phyloP scores from a whole-genome alignment of 2,797 vertebrate species.

The Gymnoscopelus braueri region DNA sequence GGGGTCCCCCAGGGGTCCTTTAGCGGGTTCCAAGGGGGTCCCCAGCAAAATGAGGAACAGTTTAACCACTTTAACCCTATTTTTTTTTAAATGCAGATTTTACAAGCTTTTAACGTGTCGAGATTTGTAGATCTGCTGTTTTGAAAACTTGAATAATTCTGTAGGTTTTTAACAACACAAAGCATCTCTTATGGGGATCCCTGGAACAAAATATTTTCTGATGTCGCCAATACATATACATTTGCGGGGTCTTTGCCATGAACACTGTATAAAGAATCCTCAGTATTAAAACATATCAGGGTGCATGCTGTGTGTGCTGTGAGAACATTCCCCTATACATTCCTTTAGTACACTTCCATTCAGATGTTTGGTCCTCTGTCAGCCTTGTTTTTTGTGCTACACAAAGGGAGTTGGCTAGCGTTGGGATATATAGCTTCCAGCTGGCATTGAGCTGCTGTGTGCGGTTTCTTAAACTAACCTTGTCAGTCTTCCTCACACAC shows the following conservation, averaged over 20 bases:
- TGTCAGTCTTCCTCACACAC: constrained; percentile 1
- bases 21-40: too few species aligned
- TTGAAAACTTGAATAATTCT: not conserved
- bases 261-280: too few species aligned
- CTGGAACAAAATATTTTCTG: too few species aligned
- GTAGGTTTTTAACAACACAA: not conserved
- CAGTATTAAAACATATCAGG: not conserved
- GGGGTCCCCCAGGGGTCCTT: too few species aligned
- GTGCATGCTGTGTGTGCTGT: constrained; percentile 1
- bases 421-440: constrained; percentile 28
- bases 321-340: not conserved
- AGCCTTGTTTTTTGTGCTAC: constrained; percentile 32
- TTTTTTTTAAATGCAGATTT: too few species aligned
- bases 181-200: constrained; percentile 15
- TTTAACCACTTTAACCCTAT: not conserved
- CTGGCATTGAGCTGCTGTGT: constrained; percentile 22
- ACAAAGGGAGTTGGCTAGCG: constrained; percentile 22
- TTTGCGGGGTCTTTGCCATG: too few species aligned
- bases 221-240: too few species aligned
- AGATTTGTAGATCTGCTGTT: not conserved
- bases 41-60: not conserved
- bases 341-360: constrained; percentile 23
- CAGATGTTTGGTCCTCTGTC: constrained; percentile 36
- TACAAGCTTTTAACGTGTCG: too few species aligned
- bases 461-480: constrained; percentile 29